phyloP scores from a whole-genome alignment of 2,888 invertebrate genomes.

The Ischnus inquisitorius region DNA sequence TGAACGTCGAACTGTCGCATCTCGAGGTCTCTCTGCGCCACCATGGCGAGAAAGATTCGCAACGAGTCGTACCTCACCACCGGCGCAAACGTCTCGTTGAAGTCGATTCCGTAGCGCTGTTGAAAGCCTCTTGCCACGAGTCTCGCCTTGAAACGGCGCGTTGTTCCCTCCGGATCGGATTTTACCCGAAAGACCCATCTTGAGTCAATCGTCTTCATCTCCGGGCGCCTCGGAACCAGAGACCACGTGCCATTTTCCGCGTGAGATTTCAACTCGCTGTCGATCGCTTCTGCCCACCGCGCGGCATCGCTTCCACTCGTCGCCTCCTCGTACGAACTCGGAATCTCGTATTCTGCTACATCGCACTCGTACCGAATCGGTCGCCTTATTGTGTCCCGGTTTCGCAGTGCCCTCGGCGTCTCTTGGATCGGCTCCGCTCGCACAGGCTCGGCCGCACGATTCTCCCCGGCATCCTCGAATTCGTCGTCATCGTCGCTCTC shows the following conservation, averaged over 20 bases:
- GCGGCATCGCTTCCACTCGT: not conserved
- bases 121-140: not conserved
- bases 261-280: not conserved
- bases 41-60: not conserved
- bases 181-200: conserved; percentile 60
- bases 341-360: not conserved
- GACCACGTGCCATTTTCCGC: not conserved
- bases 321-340: not conserved
- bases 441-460: not conserved
- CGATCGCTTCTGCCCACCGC: not conserved
- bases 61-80: not conserved
- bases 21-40: not conserved
- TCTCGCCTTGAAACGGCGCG: not conserved
- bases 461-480: not conserved
- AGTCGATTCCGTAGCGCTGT: not conserved
- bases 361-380: not conserved
- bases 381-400: not conserved
- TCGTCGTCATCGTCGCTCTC: too few relatives aligned
- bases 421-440: too few relatives aligned
- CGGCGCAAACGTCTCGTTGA: too few relatives aligned
- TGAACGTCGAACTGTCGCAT: too few relatives aligned
- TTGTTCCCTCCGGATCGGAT: not conserved
- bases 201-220: conserved; percentile 56
- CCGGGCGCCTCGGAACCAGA: not conserved
- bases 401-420: not conserved